Base-by-base conservation (phyloP, 2,888 invertebrate genomes). In the Pollenia angustigena region DNA sequence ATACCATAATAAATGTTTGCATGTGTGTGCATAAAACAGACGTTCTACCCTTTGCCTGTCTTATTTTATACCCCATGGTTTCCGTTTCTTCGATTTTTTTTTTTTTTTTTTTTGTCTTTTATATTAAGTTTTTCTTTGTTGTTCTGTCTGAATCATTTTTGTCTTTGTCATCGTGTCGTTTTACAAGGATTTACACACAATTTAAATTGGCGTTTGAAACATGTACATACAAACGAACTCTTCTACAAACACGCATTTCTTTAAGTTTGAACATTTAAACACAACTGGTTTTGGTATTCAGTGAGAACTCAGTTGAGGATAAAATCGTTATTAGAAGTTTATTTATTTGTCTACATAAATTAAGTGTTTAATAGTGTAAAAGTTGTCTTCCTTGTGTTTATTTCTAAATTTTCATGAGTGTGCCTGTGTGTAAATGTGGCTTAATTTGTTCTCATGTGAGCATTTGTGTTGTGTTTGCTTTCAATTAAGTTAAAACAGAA, bases 401-500 rank as follows among this genome's bases (percentile, higher is more conserved):
- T 12, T 75, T 75, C 44, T 18, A 62, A 7, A 14, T 40, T 50
- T 46, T 23, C 46, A 23, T 23, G 23, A 2, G 23, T 52, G n/a
- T 40, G 1, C 0, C 4, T 50, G n/a, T 18, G 1, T 54, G 54
- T 9, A 42, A 18, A 16, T 52, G 44, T 44, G 16, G 16, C 1
- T 54, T 58, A 46, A 2, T 46, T 4, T 48, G 1, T 18, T 64
- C 32, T 54, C 12, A 40, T 54, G 9, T 72, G 48, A 81, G 44
- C 54, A 71, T 64, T 64, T 76, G 62, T 74, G 44, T 75, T 82
- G 12, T 85, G 54, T 85, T 85, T 85, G 82, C 82, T 69, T 82
- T 85, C 82, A 85, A 85, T 85, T 85, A 85, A 79, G 50, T 64
- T 82, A 58, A 85, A 64, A 75, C 9, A 54, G 56, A 85, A 85